Conservation (phyloP, 1,140 invertebrate species). For the Drosophila tristis region DNA sequence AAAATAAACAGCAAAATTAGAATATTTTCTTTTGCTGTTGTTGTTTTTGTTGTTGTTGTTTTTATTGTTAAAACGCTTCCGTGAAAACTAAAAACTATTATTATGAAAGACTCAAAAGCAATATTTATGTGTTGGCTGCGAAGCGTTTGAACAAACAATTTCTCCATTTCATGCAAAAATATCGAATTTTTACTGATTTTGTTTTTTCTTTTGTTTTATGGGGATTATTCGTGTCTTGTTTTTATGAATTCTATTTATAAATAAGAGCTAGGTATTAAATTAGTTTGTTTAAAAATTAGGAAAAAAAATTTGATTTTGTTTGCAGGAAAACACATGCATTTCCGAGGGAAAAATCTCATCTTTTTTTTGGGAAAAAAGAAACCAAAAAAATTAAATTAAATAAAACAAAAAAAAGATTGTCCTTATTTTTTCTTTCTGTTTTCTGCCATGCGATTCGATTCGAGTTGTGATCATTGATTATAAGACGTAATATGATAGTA, state of each 20-base stretch:
- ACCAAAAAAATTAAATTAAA: conserved; percentile 21
- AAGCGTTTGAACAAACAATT: conserved; percentile 41
- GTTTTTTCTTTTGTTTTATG: conserved; percentile 15
- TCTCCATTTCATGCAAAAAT: conserved; percentile 53
- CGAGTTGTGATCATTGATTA: conserved; percentile 82
- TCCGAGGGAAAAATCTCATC: conserved; percentile 38
- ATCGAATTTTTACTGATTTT: conserved; percentile 6
- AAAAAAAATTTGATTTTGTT: conserved; percentile 56
- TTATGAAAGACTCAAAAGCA: conserved; percentile 81
- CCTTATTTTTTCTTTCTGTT: conserved; percentile 10
- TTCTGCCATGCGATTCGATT: conserved; percentile 61
- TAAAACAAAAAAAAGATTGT: conserved; percentile 12
- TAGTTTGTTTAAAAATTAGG: conserved; percentile 48
- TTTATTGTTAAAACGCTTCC: conserved; percentile 19
- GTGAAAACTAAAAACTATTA: conserved; percentile 29
- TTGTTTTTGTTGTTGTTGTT: conserved; percentile 3
- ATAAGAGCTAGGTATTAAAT: conserved; percentile 73
- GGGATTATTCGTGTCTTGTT: conserved; percentile 8
- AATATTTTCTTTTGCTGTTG: conserved; percentile 3
- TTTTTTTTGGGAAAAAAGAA: conserved; percentile 16
- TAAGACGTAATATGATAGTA: conserved; percentile 25
- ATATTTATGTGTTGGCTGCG: conserved; percentile 51
- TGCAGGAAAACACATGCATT: conserved; percentile 40
- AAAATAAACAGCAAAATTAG: conserved; percentile 15
- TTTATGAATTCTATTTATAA: conserved; percentile 43